Conservation (phyloP, 1,140 invertebrate species). For the Dendroctonus valens region DNA sequence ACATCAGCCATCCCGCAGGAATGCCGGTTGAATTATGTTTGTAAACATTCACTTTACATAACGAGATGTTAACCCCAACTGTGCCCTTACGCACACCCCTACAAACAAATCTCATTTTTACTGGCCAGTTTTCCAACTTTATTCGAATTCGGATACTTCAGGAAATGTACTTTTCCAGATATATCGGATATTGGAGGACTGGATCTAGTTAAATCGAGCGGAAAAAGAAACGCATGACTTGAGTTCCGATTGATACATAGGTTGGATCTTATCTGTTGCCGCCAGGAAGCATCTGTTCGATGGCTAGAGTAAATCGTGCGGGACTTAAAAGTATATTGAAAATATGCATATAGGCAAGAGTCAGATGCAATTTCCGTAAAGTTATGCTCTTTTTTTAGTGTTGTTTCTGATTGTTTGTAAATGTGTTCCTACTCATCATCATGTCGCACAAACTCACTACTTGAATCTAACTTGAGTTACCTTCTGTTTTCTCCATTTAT, state of each 20-base stretch:
- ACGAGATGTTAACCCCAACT: constrained; percentile 48
- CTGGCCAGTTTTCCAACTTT: constrained; percentile 24
- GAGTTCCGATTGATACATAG: neutral
- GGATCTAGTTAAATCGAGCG: constrained; percentile 6
- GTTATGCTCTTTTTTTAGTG: no score
- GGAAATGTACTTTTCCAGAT: constrained; percentile 15
- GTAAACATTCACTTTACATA: constrained; percentile 51
- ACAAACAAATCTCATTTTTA: constrained; percentile 26
- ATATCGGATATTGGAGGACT: constrained; percentile 9
- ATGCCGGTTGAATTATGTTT: constrained; percentile 44
- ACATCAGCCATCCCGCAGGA: constrained; percentile 8
- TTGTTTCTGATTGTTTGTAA: no score
- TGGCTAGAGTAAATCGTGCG: no score
- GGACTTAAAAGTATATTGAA: no score
- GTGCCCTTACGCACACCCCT: constrained; percentile 29
- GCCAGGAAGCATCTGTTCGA: no score
- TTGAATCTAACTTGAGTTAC: no score
- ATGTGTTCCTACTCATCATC: no score
- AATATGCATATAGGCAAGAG: no score
- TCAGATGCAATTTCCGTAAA: no score
- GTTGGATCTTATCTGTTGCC: no score
- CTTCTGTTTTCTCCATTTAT: no score
- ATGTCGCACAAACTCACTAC: no score
- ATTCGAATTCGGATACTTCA: constrained; percentile 9
- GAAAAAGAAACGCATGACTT: constrained; percentile 10